Percentiles rank a stretch among this genome's conserved stretches.
Conservation (phyloP, 2,797 vertebrate genomes). For the Acrossocheilus fasciatus region DNA sequence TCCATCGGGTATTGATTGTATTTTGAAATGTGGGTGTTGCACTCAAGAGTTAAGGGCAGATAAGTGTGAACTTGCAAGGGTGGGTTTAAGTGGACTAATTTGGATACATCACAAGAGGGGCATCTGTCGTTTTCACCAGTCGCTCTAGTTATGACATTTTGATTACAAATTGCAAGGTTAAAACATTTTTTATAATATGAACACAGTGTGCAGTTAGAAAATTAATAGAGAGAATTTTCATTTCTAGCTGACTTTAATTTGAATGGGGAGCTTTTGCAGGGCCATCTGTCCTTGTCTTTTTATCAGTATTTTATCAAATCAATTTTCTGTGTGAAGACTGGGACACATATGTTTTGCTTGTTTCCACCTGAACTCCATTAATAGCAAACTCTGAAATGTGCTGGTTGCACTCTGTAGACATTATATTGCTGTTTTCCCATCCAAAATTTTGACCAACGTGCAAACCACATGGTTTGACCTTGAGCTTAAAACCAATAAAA, state of each 20-base stretch:
- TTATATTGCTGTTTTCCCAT: conserved; percentile 59
- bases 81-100: background rate
- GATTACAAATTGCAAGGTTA: background rate
- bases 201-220: background rate
- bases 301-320: background rate
- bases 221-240: background rate
- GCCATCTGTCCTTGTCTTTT: conserved; percentile 10
- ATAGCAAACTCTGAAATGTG: conserved; percentile 15
- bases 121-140: background rate
- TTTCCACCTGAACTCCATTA: conserved; percentile 14
- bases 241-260: background rate
- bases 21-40: background rate
- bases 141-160: background rate
- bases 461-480: conserved; percentile 44
- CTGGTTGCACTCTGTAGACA: conserved; percentile 13
- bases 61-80: background rate
- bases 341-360: background rate
- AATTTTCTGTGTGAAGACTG: background rate
- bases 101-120: too few species aligned
- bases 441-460: conserved; percentile 32
- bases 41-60: background rate
- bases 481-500: conserved; percentile 59
- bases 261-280: background rate
- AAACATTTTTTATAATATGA: background rate
- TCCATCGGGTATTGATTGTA: background rate